A percentile compares a stretch with the other conserved stretches of the same genome.
phyloP scores from a whole-genome alignment of 2,888 invertebrate species.

The Cosmopolites sordidus region DNA sequence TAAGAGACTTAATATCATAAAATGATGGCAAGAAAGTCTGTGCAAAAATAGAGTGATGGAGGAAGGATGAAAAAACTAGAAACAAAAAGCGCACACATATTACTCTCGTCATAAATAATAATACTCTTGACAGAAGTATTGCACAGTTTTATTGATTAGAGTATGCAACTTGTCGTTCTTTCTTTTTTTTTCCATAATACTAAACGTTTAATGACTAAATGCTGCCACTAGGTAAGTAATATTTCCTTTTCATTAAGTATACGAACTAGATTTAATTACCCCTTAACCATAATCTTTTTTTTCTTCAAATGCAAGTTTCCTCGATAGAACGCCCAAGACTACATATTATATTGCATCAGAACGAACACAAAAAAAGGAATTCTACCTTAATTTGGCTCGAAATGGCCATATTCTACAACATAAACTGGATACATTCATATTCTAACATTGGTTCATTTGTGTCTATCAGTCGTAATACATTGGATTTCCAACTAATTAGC shows the following conservation, averaged over 20 bases:
- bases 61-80: slow-evolving; percentile 34
- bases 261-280: slow-evolving; percentile 29
- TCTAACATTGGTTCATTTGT: too few relatives aligned
- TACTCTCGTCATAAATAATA: slow-evolving; percentile 31
- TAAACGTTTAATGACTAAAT: slow-evolving; percentile 46
- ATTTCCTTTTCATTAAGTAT: slow-evolving; percentile 34
- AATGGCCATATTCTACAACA: too few relatives aligned
- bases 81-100: slow-evolving; percentile 39
- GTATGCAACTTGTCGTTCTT: slow-evolving; percentile 37
- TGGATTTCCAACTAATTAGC: too few relatives aligned
- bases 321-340: neutral
- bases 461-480: too few relatives aligned
- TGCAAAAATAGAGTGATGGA: slow-evolving; percentile 31
- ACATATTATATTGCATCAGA: neutral
- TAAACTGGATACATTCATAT: too few relatives aligned
- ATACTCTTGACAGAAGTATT: slow-evolving; percentile 47
- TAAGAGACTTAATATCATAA: slow-evolving; percentile 2
- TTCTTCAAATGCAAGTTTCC: slow-evolving; percentile 23
- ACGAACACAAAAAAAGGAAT: neutral
- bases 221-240: slow-evolving; percentile 45
- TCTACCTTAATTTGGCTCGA: too few relatives aligned
- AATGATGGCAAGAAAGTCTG: slow-evolving; percentile 37
- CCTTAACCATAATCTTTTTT: slow-evolving; percentile 36
- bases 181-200: slow-evolving; percentile 35
- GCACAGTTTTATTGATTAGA: slow-evolving; percentile 39